Evolutionary conservation across 92 coral and sea anemone genomes (phyloP).

Genomic region (Chrysogorgia sp.): DNA sequence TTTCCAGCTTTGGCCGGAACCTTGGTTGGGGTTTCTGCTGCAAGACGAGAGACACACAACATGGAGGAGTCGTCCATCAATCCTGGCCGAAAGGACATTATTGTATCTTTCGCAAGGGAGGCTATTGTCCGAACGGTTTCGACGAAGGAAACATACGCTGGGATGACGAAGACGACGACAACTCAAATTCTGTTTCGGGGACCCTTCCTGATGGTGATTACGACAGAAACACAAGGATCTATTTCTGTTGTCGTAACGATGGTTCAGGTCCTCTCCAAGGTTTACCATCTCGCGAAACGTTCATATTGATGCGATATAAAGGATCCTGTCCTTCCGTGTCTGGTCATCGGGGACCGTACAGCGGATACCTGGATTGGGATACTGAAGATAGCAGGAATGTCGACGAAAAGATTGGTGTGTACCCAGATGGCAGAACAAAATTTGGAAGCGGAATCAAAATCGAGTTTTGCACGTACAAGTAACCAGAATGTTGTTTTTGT

Average conservation of each 20-base stretch:
- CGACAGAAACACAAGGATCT: constrained; percentile 47
- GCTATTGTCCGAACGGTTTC: constrained; percentile 59
- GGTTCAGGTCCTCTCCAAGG: constrained; percentile 30
- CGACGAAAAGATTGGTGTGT: background rate
- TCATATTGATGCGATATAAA: constrained; percentile 10
- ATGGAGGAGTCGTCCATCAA: background rate
- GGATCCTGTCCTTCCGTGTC: constrained; percentile 9
- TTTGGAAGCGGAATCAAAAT: constrained; percentile 1
- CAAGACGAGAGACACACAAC: constrained; percentile 5
- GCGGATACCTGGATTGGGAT: constrained; percentile 16
- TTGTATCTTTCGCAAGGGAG: background rate
- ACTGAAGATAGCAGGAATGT: constrained; percentile 2
- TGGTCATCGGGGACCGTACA: background rate
- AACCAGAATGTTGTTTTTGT: constrained; percentile 2
- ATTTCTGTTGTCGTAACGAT: constrained; percentile 66
- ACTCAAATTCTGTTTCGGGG: constrained; percentile 58
- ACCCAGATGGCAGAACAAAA: constrained; percentile 18
- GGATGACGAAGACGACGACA: constrained; percentile 69
- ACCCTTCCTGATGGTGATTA: constrained; percentile 68
- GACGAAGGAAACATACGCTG: constrained; percentile 60
- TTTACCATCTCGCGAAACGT: background rate
- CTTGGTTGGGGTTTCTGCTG: constrained; percentile 32
- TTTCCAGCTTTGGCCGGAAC: background rate
- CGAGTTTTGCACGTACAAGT: constrained; percentile 13
- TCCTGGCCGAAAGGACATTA: constrained; percentile 48